These are phyloP conservation scores for Xestia sexstrigata DNA, from an alignment of 2,888 invertebrate genomes.

Conservation along the genomic window DNA sequence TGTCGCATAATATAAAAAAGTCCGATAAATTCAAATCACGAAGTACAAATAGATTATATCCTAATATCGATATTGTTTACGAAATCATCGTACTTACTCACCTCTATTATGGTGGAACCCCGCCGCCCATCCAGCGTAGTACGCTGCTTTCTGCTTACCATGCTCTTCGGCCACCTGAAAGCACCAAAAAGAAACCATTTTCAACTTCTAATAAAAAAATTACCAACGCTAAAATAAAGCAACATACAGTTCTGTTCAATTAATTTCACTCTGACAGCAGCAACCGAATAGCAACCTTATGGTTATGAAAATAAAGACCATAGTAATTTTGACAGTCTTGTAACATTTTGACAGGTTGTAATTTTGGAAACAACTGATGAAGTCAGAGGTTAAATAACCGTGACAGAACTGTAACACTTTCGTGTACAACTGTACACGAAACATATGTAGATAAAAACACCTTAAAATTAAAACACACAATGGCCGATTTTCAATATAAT, in stretches of 20 bases:
- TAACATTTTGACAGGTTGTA: background rate
- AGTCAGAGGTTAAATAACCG: background rate
- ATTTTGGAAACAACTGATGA: background rate
- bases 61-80: slow-evolving; percentile 10
- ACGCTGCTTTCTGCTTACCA: slow-evolving; percentile 95
- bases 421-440: background rate
- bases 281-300: background rate
- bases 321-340: too few relatives aligned
- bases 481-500: slow-evolving; percentile 28
- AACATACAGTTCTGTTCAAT: slow-evolving; percentile 13
- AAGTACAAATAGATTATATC: slow-evolving; percentile 8
- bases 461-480: slow-evolving; percentile 38
- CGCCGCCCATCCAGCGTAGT: slow-evolving; percentile 93
- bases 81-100: slow-evolving; percentile 67
- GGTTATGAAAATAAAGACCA: background rate
- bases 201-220: background rate
- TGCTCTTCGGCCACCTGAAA: slow-evolving; percentile 95
- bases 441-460: slow-evolving; percentile 26
- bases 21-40: background rate
- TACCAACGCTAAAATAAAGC: slow-evolving; percentile 25
- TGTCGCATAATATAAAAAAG: background rate
- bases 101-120: slow-evolving; percentile 92
- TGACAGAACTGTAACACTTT: slow-evolving; percentile 13
- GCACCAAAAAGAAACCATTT: slow-evolving; percentile 13
- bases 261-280: background rate